Evolutionary conservation across 2,797 vertebrate genomes (phyloP), one percentile per base, ranked within the genome.

Genomic region (Tangara arthus): DNA sequence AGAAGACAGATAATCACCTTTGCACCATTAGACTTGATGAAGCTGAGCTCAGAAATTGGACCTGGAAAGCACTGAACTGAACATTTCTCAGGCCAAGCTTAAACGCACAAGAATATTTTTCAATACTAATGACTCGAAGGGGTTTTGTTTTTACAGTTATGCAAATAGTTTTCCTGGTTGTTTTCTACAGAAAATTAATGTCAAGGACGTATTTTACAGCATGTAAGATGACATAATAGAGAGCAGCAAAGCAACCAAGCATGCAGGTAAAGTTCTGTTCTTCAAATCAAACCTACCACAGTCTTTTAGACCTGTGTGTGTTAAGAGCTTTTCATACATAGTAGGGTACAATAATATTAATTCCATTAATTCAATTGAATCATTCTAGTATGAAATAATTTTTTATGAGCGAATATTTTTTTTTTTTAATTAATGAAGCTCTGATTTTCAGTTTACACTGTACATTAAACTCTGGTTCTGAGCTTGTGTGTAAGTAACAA

Each of bases 11-110:
- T 90, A 94, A 93, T 93, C 73, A 83, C 88, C 59, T 87, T 91
- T 90, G 64, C 60, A 66, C 47, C 71, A 27, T 91, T 83, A 81
- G 82, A 69, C 78, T 55, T 94, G 89, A 89, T 93, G 53, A 92
- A 87, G 65, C 82, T 81, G 73, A 88, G 69, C 64, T 64, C 44
- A 69, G 79, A 61, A 82, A 83, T 71, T 86, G 21, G 20, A 69
- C 23, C 63, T 65, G 76, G 28, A 57, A 81, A 78, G 53, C 79
- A 86, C 50, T 60, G 60, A 91, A 60, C 76, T 73, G 44, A 71
- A 41, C 30, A 50, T 78, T 94, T 55, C 42, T 10, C 44, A 72
- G 69, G 59, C 79, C 41, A 68, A 44, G 16, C 86, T 76, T 52
- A 93, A 94, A 85, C 1, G 5, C 72, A 55, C 22, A 5, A 4